Base-by-base conservation (phyloP, 1,140 invertebrate species). In the Drosophila elegans region DNA sequence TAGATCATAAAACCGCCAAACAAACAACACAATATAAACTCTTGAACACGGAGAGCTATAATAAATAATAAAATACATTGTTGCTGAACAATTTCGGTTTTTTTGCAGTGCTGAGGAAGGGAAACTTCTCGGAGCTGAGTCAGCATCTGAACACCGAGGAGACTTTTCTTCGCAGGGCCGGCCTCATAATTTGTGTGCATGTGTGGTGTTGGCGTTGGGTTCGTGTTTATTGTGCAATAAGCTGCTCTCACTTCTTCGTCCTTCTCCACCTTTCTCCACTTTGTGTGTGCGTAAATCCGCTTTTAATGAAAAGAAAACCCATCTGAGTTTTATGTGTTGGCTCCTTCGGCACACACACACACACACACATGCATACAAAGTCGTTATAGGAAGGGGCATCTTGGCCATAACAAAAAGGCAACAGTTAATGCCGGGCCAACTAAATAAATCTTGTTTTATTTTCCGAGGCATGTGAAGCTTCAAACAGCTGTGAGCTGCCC, bases 301-400 rank as follows among this genome's bases (percentile, higher is more conserved):
- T 89, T 89, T 89, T 89, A 89, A 89, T 89, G 84, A 89, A 89
- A 89, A 89, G 84, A 89, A 89, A 89, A 89, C 84, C 86, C 84
- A 84, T 89, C 72, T 48, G 54, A 67, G 67, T 63, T 89, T 88
- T 78, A 64, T 86, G 69, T 67, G 64, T 38, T 49, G 73, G 74
- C 63, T 63, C 44, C 71, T 67, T 64, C 38, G 57, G 12, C 29
- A 32, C 44, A 42, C 25, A 38, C 45, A 39, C 16, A 39, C 16
- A 21, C 16, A 21, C 29, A 68, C 48, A 44, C 62, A 42, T 53
- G 51, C 39, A 77, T 59, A 77, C 53, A 68, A 71, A 57, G 67
- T 51, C 73, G 62, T 77, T 71, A 48, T 69, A 55, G 64, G 66
- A 71, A 21, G 51, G 52, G 16, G 71, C 41, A 62, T 64, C 52